Evolutionary conservation across 2,888 invertebrate species (phyloP).

Genomic region (Atrina japonica): DNA sequence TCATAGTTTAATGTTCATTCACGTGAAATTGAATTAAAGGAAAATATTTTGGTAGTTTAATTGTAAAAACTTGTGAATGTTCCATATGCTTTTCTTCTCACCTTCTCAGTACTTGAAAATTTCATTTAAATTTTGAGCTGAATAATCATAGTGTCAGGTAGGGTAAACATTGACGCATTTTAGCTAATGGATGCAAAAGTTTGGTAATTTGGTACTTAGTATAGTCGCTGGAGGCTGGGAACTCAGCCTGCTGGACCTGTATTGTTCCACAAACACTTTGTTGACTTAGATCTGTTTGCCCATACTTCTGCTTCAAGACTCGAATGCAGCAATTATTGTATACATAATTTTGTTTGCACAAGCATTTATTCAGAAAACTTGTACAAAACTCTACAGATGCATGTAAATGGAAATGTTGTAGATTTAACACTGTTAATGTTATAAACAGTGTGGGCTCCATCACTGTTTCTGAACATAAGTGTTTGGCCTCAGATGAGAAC

Average conservation of each 20-base stretch:
- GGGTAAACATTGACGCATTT: slow-evolving; percentile 1
- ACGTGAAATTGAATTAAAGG: too few species aligned
- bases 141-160: slow-evolving; percentile 10
- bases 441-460: too few species aligned
- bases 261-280: slow-evolving; percentile 28
- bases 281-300: slow-evolving; percentile 42
- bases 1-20: too few species aligned
- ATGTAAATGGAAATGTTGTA: slow-evolving; percentile 4
- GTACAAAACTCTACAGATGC: not conserved
- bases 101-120: slow-evolving; percentile 3
- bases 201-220: not conserved
- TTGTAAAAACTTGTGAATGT: too few species aligned
- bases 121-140: not conserved
- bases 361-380: slow-evolving; percentile 1
- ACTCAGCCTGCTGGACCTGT: slow-evolving; percentile 28
- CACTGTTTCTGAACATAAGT: too few species aligned
- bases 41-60: too few species aligned
- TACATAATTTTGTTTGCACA: too few species aligned
- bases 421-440: not conserved
- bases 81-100: too few species aligned
- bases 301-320: slow-evolving; percentile 33
- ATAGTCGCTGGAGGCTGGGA: slow-evolving; percentile 28
- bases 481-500: too few species aligned
- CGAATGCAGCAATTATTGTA: slow-evolving; percentile 9
- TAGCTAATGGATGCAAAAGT: slow-evolving; percentile 1